Evolutionary conservation across 2,113 vertebrate species (phyloP).

Genomic region (Terrapene triunguis): DNA sequence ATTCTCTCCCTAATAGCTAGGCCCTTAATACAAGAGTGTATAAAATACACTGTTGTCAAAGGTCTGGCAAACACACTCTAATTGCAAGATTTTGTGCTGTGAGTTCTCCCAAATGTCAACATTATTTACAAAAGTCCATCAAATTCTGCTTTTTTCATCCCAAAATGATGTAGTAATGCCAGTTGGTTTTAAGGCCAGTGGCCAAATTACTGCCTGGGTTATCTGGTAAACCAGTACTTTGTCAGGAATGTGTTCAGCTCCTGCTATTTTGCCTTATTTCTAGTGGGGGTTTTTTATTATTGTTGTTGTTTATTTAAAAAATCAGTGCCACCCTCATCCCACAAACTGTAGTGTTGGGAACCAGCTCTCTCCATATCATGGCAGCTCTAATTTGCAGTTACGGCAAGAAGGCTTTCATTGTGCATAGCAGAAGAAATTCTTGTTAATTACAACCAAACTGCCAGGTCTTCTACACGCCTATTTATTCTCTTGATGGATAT

Average conservation of each 20-base stretch:
- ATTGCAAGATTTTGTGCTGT: neutral
- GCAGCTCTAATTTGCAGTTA: neutral
- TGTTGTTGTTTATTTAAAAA: neutral
- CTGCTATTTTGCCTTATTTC: neutral
- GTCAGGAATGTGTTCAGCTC: neutral
- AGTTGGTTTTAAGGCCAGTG: accelerated
- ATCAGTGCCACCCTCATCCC: neutral
- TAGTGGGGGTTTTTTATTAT: neutral
- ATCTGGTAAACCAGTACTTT: neutral
- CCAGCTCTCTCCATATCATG: too few species aligned
- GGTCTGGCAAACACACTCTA: neutral
- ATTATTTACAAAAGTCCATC: neutral
- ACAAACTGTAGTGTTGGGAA: neutral
- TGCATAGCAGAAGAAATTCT: accelerated
- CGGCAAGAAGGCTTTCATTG: accelerated
- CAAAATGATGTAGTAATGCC: accelerated
- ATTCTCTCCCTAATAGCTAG: neutral
- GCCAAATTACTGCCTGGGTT: neutral
- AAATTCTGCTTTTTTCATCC: neutral
- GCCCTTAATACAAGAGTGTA: accelerated
- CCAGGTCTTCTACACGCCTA: neutral
- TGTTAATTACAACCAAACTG: accelerated
- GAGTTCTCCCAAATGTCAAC: neutral
- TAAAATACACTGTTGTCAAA: neutral
- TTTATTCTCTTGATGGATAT: neutral